A percentile compares a stretch with the other conserved stretches of the same genome.
Evolutionary conservation across 2,888 invertebrate species (phyloP).

Genomic region (Antheraea yamamai): DNA sequence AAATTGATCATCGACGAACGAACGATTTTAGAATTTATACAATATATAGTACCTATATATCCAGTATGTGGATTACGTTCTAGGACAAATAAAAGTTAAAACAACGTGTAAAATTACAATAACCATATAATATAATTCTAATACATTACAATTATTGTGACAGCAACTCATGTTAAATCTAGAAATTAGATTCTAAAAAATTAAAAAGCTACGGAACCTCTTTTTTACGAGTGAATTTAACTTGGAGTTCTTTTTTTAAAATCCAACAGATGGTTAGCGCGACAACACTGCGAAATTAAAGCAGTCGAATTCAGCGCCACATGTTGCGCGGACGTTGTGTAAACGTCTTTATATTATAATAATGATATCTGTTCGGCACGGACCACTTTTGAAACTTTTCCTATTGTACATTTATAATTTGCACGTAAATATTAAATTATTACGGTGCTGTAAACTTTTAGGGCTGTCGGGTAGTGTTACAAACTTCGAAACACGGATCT

Average conservation of each 20-base stretch:
- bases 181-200: not conserved
- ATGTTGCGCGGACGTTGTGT: constrained; percentile 24
- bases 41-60: too few species aligned
- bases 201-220: constrained; percentile 15
- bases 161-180: not conserved
- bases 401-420: constrained; percentile 19
- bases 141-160: not conserved
- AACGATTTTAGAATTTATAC: too few species aligned
- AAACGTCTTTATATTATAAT: constrained; percentile 27
- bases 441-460: constrained; percentile 4
- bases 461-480: constrained; percentile 2
- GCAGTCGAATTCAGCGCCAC: constrained; percentile 20
- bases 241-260: constrained; percentile 20
- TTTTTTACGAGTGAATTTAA: not conserved
- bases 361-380: constrained; percentile 23
- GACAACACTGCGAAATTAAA: constrained; percentile 28
- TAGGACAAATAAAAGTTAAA: too few species aligned
- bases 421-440: constrained; percentile 17
- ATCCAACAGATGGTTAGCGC: constrained; percentile 38
- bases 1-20: too few species aligned
- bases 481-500: not conserved
- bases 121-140: too few species aligned
- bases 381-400: constrained; percentile 19
- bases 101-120: too few species aligned
- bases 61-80: too few species aligned